Conservation (phyloP, 2,888 invertebrate species). For the Caenorhabditis sp. region DNA sequence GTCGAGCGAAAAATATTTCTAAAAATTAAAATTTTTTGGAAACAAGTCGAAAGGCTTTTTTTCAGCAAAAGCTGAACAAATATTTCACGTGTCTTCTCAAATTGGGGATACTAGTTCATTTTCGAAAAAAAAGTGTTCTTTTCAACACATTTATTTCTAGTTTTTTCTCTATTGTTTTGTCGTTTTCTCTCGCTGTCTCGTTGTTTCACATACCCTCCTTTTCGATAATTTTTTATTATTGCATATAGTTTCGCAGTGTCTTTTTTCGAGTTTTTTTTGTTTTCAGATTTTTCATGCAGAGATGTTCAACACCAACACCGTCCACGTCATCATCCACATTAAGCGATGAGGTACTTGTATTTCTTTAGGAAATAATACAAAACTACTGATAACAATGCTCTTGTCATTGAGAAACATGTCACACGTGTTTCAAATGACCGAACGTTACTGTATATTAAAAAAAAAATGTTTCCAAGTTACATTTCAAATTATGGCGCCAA, state of each 20-base stretch:
- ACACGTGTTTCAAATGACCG: not conserved
- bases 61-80: too few relatives aligned
- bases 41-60: too few relatives aligned
- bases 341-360: slow-evolving; percentile 20
- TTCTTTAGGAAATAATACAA: not conserved
- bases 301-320: slow-evolving; percentile 34
- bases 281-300: not conserved
- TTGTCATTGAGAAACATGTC: not conserved
- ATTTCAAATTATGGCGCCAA: too few relatives aligned
- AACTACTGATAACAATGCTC: not conserved
- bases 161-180: too few relatives aligned
- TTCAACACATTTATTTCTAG: not conserved
- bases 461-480: too few relatives aligned
- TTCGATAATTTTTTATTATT: not conserved
- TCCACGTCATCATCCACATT: slow-evolving; percentile 34
- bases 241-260: not conserved
- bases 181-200: not conserved
- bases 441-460: not conserved
- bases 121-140: not conserved
- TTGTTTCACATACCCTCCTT: not conserved
- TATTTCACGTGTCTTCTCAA: not conserved
- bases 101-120: not conserved
- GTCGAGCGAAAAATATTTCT: too few relatives aligned
- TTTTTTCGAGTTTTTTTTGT: not conserved
- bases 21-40: too few relatives aligned